Conservation (phyloP, 1,140 invertebrate genomes). For the Drosophila kohkoa region DNA sequence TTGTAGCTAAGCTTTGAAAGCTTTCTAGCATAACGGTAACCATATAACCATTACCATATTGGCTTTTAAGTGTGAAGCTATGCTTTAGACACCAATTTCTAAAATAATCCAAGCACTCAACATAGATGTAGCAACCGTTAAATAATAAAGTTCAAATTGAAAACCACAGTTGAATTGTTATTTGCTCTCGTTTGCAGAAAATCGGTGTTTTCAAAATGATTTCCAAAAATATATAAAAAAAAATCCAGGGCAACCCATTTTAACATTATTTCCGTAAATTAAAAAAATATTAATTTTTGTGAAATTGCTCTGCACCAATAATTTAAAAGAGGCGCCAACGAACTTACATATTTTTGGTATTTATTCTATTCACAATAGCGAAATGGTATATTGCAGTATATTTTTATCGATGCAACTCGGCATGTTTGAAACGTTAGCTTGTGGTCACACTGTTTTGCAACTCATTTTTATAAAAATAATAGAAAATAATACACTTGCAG, state of each 20-base stretch:
- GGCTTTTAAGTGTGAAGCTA: constrained; percentile 63
- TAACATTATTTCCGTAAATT: no score
- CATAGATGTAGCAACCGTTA: constrained; percentile 68
- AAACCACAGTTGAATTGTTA: constrained; percentile 12
- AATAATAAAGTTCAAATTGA: constrained; percentile 63
- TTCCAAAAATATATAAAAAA: no score
- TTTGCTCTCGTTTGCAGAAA: not conserved
- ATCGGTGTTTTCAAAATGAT: no score
- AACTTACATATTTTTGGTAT: not conserved
- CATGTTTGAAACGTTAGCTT: not conserved
- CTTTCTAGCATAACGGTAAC: constrained; percentile 45
- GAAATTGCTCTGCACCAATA: not conserved
- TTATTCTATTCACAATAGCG: not conserved
- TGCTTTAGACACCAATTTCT: constrained; percentile 41
- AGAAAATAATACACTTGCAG: constrained; percentile 29
- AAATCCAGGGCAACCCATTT: no score
- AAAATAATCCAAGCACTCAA: constrained; percentile 64
- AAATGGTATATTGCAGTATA: not conserved
- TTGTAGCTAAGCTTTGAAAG: constrained; percentile 49
- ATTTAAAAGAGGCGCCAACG: not conserved
- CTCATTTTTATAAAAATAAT: constrained; percentile 35
- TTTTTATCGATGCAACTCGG: not conserved
- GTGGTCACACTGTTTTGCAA: constrained; percentile 36
- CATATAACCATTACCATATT: constrained; percentile 59
- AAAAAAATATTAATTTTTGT: no score